Conservation (phyloP, 2,888 invertebrate genomes). For the Danaus chrysippus region DNA sequence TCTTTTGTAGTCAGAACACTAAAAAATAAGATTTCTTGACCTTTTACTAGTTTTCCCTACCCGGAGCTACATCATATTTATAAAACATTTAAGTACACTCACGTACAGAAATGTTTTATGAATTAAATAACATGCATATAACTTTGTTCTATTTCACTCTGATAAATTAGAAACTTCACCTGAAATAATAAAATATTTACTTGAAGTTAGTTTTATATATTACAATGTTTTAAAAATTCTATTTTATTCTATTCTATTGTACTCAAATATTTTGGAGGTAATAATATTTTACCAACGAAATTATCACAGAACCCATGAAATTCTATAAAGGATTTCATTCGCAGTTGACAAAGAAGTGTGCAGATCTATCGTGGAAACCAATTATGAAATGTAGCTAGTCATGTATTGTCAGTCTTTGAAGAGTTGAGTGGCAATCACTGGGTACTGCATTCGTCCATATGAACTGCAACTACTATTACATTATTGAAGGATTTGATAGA, state of each 20-base stretch:
- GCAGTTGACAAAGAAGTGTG: constrained; percentile 22
- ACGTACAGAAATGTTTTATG: no score
- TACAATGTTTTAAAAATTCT: no score
- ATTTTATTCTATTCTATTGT: no score
- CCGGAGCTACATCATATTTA: no score
- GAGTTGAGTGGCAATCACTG: constrained; percentile 3
- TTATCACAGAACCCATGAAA: constrained; percentile 10
- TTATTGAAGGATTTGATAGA: neutral
- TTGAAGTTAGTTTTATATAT: no score
- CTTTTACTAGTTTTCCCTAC: neutral
- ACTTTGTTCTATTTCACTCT: no score
- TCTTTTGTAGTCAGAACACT: constrained; percentile 47
- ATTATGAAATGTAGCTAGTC: constrained; percentile 31
- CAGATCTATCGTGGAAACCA: constrained; percentile 32
- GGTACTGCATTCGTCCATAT: constrained; percentile 6
- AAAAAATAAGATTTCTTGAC: neutral
- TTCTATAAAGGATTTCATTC: constrained; percentile 26
- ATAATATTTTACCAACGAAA: neutral
- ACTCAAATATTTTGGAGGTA: neutral
- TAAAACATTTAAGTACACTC: no score
- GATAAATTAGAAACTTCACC: no score
- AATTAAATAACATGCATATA: no score
- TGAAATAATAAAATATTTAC: no score
- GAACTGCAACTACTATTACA: neutral
- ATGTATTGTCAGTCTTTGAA: constrained; percentile 22